Evolutionary conservation across 1,140 invertebrate species (phyloP).

Genomic region (Zophobas morio): DNA sequence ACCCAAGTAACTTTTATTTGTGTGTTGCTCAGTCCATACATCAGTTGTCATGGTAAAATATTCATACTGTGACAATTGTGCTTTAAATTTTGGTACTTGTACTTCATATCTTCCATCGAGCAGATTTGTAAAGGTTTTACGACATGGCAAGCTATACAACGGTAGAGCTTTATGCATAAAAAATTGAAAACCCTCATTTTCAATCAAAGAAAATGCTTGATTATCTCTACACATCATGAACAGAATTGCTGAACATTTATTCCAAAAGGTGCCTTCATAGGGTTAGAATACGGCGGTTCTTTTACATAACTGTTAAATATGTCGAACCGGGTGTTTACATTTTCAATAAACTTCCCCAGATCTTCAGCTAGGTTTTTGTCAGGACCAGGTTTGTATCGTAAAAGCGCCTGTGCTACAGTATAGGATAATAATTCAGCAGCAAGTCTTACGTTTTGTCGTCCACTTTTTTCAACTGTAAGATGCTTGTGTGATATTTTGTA

Average conservation of each 20-base stretch:
- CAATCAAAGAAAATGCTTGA: conserved; percentile 64
- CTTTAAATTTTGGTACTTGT: conserved; percentile 56
- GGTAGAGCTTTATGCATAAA: conserved; percentile 64
- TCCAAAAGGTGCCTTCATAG: too few relatives aligned
- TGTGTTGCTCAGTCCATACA: conserved; percentile 58
- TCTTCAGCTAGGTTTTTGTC: too few relatives aligned
- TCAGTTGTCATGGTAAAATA: conserved; percentile 61
- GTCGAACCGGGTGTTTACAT: too few relatives aligned
- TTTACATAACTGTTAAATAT: too few relatives aligned
- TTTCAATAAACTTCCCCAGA: too few relatives aligned
- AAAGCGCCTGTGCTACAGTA: background rate
- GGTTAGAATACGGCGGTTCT: too few relatives aligned
- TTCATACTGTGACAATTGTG: conserved; percentile 46
- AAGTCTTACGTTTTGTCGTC: conserved; percentile 42
- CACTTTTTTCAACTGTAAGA: background rate
- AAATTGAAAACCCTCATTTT: conserved; percentile 66
- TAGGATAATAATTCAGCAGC: conserved; percentile 8
- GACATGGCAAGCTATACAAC: conserved; percentile 63
- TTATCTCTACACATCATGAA: conserved; percentile 66
- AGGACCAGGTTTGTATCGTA: conserved; percentile 21
- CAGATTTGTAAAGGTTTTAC: conserved; percentile 53
- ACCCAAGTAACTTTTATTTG: conserved; percentile 59
- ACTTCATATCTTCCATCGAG: conserved; percentile 65
- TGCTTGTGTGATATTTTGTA: background rate
- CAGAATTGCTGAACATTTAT: conserved; percentile 50